These are phyloP conservation scores for Apodemia duryi DNA, from an alignment of 2,888 invertebrate genomes.

Conservation along the genomic window DNA sequence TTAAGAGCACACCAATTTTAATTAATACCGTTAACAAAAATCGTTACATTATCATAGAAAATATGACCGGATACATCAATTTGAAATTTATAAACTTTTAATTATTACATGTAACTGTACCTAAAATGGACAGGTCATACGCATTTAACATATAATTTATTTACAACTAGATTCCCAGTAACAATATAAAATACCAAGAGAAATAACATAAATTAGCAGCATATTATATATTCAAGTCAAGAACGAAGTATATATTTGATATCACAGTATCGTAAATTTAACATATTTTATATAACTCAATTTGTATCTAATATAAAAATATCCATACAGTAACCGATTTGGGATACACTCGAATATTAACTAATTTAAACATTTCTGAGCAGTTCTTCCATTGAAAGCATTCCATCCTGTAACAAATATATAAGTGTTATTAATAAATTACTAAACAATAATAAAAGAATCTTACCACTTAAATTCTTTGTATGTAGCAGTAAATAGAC, in stretches of 20 bases:
- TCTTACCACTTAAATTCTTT: too few relatives aligned
- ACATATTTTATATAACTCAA: constrained; percentile 34
- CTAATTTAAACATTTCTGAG: constrained; percentile 65
- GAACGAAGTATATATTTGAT: constrained; percentile 39
- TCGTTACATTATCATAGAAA: too few relatives aligned
- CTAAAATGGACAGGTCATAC: constrained; percentile 25
- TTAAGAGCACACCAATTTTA: too few relatives aligned
- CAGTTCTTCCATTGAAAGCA: constrained; percentile 77
- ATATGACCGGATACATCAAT: neutral
- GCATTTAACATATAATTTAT: constrained; percentile 12
- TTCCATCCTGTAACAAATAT: constrained; percentile 72
- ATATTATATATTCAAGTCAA: constrained; percentile 23
- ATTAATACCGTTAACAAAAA: too few relatives aligned
- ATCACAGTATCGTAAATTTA: constrained; percentile 67
- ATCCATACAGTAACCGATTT: constrained; percentile 40
- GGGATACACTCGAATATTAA: constrained; percentile 38
- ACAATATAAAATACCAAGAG: constrained; percentile 4
- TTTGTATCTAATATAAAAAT: constrained; percentile 39
- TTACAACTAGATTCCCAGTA: constrained; percentile 10
- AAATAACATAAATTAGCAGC: constrained; percentile 10
- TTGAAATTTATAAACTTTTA: constrained; percentile 4
- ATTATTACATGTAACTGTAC: neutral
- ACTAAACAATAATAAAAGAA: too few relatives aligned
- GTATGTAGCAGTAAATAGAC: too few relatives aligned
- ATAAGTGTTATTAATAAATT: neutral